Evolutionary conservation across 2,113 vertebrate species (phyloP).

Genomic region (Capricornis sumatraensis): DNA sequence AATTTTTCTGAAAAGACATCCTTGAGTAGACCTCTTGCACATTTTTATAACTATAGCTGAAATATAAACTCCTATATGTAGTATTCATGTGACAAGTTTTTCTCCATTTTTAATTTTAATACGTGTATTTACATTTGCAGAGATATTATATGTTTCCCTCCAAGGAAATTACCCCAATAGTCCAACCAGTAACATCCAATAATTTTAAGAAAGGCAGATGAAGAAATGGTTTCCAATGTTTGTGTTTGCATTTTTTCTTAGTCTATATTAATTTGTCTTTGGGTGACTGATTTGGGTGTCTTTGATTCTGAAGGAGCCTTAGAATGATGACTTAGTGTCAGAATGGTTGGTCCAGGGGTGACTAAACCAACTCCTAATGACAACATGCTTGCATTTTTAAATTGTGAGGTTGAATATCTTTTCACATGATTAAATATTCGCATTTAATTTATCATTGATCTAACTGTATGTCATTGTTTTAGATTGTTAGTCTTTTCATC

Average conservation of each 20-base stretch:
- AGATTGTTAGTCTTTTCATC: neutral
- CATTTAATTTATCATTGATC: neutral
- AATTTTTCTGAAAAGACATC: neutral
- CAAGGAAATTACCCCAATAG: neutral
- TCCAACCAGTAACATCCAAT: neutral
- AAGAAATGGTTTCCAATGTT: neutral
- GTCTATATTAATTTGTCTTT: neutral
- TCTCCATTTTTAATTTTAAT: neutral
- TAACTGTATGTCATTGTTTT: neutral
- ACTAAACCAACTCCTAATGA: neutral
- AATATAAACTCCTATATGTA: neutral
- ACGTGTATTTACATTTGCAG: neutral
- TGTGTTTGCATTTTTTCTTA: neutral
- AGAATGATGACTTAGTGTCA: neutral
- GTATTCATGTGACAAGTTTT: neutral
- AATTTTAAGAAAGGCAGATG: neutral
- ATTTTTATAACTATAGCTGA: neutral
- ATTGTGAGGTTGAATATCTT: neutral
- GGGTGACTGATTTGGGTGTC: neutral
- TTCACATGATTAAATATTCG: neutral
- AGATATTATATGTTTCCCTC: neutral
- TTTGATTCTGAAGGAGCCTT: neutral
- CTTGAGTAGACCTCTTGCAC: neutral
- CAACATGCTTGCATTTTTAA: neutral
- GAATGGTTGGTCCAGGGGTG: neutral